phyloP scores from a whole-genome alignment of 2,888 invertebrate species.

The Apoda limacodes region DNA sequence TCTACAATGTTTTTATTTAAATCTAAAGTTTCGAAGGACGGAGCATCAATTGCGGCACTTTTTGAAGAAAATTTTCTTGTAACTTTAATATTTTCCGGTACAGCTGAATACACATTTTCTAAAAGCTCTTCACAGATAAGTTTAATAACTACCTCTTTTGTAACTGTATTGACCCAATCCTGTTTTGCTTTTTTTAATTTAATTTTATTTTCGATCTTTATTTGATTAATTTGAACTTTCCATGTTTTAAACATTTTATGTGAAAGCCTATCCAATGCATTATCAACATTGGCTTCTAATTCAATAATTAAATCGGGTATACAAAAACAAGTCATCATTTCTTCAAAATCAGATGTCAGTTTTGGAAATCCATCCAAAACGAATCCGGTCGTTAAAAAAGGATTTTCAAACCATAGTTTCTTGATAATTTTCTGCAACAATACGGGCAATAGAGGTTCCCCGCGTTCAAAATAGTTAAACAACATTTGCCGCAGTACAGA shows the following conservation, averaged over 20 bases:
- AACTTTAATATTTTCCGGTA: slow-evolving; percentile 20
- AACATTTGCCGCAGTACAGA: slow-evolving; percentile 41
- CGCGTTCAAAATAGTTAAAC: slow-evolving; percentile 60
- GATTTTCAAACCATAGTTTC: slow-evolving; percentile 64
- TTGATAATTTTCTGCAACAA: slow-evolving; percentile 52
- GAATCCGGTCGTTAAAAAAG: slow-evolving; percentile 60
- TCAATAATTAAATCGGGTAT: slow-evolving; percentile 72
- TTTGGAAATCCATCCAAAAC: slow-evolving; percentile 74
- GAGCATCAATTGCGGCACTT: slow-evolving; percentile 57
- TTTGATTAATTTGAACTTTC: slow-evolving; percentile 45
- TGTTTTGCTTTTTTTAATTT: slow-evolving; percentile 29
- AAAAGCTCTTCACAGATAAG: slow-evolving; percentile 42
- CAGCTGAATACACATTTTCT: slow-evolving; percentile 22
- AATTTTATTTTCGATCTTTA: slow-evolving; percentile 31
- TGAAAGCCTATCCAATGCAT: slow-evolving; percentile 35
- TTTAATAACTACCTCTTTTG: slow-evolving; percentile 35
- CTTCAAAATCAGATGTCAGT: slow-evolving; percentile 61
- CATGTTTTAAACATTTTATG: slow-evolving; percentile 41
- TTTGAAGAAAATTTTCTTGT: slow-evolving; percentile 25
- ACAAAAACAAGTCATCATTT: slow-evolving; percentile 54
- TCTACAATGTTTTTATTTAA: slow-evolving; percentile 44
- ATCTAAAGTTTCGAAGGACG: slow-evolving; percentile 39
- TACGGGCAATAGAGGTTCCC: slow-evolving; percentile 47
- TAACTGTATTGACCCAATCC: slow-evolving; percentile 38
- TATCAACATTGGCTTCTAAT: slow-evolving; percentile 43